A percentile compares a stretch with the other conserved stretches of the same genome.
These are phyloP conservation scores for Benitochromis conjunctus DNA, from an alignment of 2,113 vertebrate species.

Conservation along the genomic window DNA sequence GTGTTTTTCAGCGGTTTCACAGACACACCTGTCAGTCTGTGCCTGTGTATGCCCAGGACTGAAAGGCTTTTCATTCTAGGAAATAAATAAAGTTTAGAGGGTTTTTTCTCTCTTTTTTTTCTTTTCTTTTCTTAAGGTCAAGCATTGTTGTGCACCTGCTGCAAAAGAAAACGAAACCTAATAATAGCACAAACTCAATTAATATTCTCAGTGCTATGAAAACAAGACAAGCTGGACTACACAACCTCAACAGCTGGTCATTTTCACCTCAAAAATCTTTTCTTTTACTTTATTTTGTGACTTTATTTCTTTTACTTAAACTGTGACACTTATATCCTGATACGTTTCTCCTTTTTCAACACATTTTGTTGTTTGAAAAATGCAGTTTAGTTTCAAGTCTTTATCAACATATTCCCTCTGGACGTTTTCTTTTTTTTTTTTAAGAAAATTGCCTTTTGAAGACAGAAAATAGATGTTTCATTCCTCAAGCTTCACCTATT, in stretches of 20 bases:
- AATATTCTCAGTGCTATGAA: neutral
- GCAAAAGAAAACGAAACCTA: neutral
- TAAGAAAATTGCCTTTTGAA: neutral
- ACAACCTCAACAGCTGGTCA: neutral
- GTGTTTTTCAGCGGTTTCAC: neutral
- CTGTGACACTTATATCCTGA: neutral
- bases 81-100: neutral
- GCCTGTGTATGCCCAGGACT: constrained; percentile 30
- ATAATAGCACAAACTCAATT: neutral
- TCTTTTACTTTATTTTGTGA: neutral
- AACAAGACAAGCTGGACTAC: neutral
- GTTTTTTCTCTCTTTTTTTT: neutral
- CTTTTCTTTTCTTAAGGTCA: neutral
- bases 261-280: neutral
- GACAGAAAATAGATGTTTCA: neutral
- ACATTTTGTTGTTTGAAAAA: neutral
- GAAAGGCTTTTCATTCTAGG: neutral
- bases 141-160: neutral
- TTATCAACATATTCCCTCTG: neutral
- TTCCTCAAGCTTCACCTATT: neutral
- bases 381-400: neutral
- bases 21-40: constrained; percentile 36
- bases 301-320: neutral
- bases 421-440: neutral
- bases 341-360: neutral